A percentile compares a stretch with the other conserved stretches of the same genome.
Conservation (phyloP, 2,888 invertebrate genomes). For the Phania funesta region DNA sequence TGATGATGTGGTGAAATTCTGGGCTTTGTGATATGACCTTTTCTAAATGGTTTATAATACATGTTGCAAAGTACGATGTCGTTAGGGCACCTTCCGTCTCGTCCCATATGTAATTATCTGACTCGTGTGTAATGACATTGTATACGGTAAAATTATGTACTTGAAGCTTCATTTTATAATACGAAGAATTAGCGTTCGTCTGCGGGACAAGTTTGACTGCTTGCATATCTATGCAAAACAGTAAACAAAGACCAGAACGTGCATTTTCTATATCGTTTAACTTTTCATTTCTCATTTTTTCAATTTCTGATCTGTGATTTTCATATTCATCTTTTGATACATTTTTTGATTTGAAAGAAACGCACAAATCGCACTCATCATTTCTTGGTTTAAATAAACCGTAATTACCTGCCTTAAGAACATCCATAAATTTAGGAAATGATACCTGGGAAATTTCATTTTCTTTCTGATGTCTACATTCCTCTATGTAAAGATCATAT, state of each 20-base stretch:
- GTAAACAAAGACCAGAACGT: background rate
- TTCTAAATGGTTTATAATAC: no score
- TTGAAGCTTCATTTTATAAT: conserved; percentile 10
- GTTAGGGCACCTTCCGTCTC: no score
- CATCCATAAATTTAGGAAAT: no score
- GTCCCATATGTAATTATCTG: no score
- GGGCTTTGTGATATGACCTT: no score
- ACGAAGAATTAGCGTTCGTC: background rate
- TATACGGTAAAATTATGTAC: conserved; percentile 1
- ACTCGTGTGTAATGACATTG: no score
- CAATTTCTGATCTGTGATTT: conserved; percentile 2
- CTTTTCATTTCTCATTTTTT: conserved; percentile 3
- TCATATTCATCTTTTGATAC: conserved; percentile 8
- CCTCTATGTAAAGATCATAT: background rate
- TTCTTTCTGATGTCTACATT: background rate
- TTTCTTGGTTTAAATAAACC: no score
- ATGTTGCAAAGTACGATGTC: no score
- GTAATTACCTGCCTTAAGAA: no score
- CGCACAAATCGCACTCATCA: conserved; percentile 3
- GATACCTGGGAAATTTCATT: no score
- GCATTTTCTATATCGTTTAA: conserved; percentile 2
- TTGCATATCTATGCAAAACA: no score
- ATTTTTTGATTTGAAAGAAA: background rate
- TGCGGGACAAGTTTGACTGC: background rate
- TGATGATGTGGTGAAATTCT: no score